A percentile compares a stretch with the other conserved stretches of the same genome.
Conservation (phyloP, 2,113 vertebrate genomes). For the Microtus montanus region DNA sequence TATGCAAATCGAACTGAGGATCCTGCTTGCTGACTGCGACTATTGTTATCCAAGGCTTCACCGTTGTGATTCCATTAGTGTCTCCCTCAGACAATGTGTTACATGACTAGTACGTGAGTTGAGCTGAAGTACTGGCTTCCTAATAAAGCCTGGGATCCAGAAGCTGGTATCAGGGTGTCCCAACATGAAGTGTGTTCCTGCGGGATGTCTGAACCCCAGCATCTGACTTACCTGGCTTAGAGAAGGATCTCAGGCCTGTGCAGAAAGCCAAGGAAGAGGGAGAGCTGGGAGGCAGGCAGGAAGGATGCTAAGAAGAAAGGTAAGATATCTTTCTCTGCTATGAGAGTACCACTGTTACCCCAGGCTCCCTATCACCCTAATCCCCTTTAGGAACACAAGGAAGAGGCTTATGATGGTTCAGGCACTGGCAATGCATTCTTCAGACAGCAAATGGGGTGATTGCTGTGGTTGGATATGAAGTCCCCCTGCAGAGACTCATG, state of each 20-base stretch:
- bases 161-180: accelerated
- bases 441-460: not conserved
- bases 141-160: not conserved
- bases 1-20: constrained; percentile 78
- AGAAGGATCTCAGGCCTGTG: not conserved
- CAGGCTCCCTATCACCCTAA: not conserved
- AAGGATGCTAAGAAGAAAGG: not conserved
- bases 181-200: not conserved
- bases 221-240: not conserved
- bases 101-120: not conserved
- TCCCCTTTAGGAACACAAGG: no score
- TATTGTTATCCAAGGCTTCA: constrained; percentile 44
- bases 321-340: not conserved
- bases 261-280: not conserved
- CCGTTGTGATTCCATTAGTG: constrained; percentile 67
- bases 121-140: not conserved
- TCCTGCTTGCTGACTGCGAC: constrained; percentile 76
- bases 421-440: not conserved
- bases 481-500: not conserved
- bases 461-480: not conserved
- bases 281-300: not conserved
- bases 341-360: not conserved
- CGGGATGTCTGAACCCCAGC: not conserved
- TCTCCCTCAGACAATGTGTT: not conserved
- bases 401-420: not conserved